Conservation (phyloP, 2,888 invertebrate genomes). For the Petrolisthes manimaculis region DNA sequence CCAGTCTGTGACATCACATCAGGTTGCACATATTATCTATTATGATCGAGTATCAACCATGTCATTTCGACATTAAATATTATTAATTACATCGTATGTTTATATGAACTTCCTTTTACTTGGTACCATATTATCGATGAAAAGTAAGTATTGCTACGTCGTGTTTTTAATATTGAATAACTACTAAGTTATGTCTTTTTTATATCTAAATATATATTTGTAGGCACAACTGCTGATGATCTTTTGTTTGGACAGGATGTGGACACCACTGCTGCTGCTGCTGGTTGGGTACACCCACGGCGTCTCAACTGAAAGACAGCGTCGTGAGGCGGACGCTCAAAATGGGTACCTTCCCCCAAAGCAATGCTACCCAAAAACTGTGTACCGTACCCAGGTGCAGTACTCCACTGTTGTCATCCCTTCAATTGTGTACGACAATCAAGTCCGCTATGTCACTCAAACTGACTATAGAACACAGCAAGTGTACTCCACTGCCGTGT, state of each 20-base stretch:
- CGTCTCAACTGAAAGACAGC: constrained; percentile 11
- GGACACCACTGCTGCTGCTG: constrained; percentile 29
- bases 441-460: constrained; percentile 46
- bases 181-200: too few species aligned
- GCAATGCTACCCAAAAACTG: constrained; percentile 41
- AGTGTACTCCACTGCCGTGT: constrained; percentile 47
- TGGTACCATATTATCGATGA: too few species aligned
- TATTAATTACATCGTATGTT: too few species aligned
- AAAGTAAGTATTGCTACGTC: too few species aligned
- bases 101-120: too few species aligned
- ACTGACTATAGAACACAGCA: constrained; percentile 39
- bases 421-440: constrained; percentile 48
- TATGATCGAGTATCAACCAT: too few species aligned
- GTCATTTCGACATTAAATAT: too few species aligned
- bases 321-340: constrained; percentile 1
- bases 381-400: constrained; percentile 40
- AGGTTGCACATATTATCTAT: too few species aligned
- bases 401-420: constrained; percentile 48
- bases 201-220: too few species aligned
- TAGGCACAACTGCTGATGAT: too few species aligned
- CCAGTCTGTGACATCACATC: too few species aligned
- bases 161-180: too few species aligned
- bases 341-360: constrained; percentile 53
- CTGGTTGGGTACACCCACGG: constrained; percentile 30
- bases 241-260: constrained; percentile 25